phyloP scores from a whole-genome alignment of 2,888 invertebrate species.

The Ennomos fuscantarius region DNA sequence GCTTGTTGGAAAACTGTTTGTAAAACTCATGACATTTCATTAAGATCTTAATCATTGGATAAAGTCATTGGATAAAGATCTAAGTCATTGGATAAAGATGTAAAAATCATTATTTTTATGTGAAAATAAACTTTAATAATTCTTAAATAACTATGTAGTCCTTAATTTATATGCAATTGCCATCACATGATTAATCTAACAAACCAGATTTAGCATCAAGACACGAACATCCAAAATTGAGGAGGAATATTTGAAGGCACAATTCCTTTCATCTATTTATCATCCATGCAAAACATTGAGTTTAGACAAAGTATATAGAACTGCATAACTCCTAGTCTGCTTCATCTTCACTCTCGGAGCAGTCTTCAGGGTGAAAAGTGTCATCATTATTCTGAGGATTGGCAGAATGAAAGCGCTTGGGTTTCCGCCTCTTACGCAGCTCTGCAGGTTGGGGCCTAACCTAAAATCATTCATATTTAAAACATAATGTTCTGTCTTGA shows the following conservation, averaged over 20 bases:
- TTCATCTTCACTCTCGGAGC: constrained; percentile 60
- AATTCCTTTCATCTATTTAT: too few species aligned
- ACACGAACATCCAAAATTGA: too few species aligned
- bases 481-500: too few species aligned
- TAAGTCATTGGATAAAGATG: constrained; percentile 54
- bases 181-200: too few species aligned
- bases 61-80: constrained; percentile 31
- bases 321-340: constrained; percentile 32
- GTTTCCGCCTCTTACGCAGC: constrained; percentile 39
- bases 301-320: too few species aligned
- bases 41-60: constrained; percentile 34
- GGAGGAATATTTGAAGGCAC: too few species aligned
- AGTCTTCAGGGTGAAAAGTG: constrained; percentile 71
- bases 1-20: constrained; percentile 20
- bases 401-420: constrained; percentile 44
- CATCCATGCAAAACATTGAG: too few species aligned
- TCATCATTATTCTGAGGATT: constrained; percentile 63
- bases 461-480: constrained; percentile 36
- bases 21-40: constrained; percentile 37
- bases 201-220: too few species aligned
- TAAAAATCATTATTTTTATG: constrained; percentile 69
- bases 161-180: too few species aligned
- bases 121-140: constrained; percentile 64
- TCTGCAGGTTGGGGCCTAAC: constrained; percentile 38
- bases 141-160: constrained; percentile 12